Evolutionary conservation across 2,888 invertebrate genomes (phyloP), one percentile per base, ranked within the genome.

Genomic region (Metopia argyrocephala): DNA sequence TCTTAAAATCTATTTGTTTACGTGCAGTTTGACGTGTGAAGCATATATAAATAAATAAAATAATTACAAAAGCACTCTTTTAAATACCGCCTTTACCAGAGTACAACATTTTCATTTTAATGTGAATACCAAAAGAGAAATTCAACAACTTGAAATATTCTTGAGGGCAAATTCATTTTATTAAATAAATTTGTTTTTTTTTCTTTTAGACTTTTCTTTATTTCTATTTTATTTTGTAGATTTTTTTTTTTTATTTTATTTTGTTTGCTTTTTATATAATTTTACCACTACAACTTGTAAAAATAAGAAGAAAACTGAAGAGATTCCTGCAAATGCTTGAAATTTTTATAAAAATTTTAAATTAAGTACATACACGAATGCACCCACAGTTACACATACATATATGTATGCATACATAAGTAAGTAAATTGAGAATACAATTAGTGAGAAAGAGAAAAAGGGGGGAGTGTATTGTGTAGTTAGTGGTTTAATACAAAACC

Each of bases 311-410:
- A 50, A 64, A 64, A 25, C 48, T 38, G 12, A 20, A 48, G 48
- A 20, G 7, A 50, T 64, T n/a, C n/a, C n/a, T 64, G 28, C 20
- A 64, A 64, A 64, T 50, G 27, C 50, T 50, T 50, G 6, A 64
- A 64, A 50, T 50, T 20, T 64, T 5, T 46, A 27, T 21, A 52
- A 52, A 48, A 62, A 62, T 31, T 59, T 3, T 59, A 2, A 3
- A 38, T 38, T 38, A 38, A 38, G 15, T 4, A 3, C 38, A 38
- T 15, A 38, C 38, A 31, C 31, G n/a, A n/a, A n/a, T n/a, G 9
- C 3, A 31, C 31, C 6, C 31, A 31, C 2, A 31, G 1, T 7
- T 9, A 31, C 12, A 0, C 31, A 31, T 31, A 9, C 6, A 31
- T 12, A 15, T 15, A 31, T 31, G 31, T 12, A 12, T 38, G 9